Evolutionary conservation across 2,113 vertebrate species (phyloP).

Genomic region (Callipepla squamata): DNA sequence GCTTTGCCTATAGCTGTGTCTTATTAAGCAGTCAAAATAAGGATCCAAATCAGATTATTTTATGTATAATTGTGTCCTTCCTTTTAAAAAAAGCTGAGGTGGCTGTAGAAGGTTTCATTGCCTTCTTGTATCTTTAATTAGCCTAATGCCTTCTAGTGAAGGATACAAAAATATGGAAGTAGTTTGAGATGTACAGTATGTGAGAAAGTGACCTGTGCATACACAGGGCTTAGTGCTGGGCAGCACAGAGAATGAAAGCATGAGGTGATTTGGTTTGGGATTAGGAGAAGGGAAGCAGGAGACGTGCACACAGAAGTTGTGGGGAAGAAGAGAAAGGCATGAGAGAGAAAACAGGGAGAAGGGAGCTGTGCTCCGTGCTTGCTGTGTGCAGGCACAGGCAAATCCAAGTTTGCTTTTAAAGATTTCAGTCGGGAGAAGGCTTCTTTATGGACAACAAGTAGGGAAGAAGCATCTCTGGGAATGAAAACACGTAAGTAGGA

Average conservation of each 20-base stretch:
- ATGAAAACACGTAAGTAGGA: conserved; percentile 43
- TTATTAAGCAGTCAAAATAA: neutral
- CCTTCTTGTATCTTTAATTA: neutral
- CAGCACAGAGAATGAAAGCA: conserved; percentile 10
- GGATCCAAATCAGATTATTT: neutral
- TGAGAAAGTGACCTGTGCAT: neutral
- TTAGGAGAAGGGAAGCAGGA: conserved; percentile 11
- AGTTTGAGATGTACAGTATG: neutral
- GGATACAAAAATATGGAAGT: neutral
- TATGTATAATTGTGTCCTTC: neutral
- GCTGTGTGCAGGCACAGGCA: neutral
- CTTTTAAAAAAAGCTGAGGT: neutral
- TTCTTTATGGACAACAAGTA: conserved; percentile 69
- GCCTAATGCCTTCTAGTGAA: neutral
- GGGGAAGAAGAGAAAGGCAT: neutral
- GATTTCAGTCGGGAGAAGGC: conserved; percentile 57
- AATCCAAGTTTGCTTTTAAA: conserved; percentile 68
- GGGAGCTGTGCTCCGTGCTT: neutral
- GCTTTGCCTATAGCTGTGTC: neutral
- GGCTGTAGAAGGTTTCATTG: neutral
- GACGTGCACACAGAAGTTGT: neutral
- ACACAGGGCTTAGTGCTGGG: neutral
- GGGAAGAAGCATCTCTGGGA: neutral
- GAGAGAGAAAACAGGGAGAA: neutral
- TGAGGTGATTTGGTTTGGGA: conserved; percentile 35